phyloP scores from a whole-genome alignment of 1,140 invertebrate species.

The Choristoneura fumiferana region DNA sequence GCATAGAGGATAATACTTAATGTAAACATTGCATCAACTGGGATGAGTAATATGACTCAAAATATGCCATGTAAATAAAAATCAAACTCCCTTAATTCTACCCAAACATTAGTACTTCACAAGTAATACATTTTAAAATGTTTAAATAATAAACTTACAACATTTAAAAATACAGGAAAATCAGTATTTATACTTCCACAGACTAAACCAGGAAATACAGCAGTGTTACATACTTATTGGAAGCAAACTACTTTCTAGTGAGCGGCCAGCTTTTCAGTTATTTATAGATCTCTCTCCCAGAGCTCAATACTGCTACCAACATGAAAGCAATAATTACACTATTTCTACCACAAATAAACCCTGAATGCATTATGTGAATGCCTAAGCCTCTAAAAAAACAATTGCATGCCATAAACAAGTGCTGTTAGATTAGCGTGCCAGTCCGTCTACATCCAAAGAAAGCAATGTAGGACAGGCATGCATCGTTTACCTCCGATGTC shows the following conservation, averaged over 20 bases:
- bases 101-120: too few species aligned
- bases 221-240: not conserved
- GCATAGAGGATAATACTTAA: too few species aligned
- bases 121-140: too few species aligned
- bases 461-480: conserved; percentile 58
- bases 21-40: too few species aligned
- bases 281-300: conserved; percentile 13
- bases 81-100: too few species aligned
- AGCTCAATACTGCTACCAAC: not conserved
- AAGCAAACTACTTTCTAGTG: conserved; percentile 14
- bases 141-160: too few species aligned
- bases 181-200: too few species aligned
- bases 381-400: conserved; percentile 14
- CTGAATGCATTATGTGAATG: conserved; percentile 2
- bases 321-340: not conserved
- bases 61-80: too few species aligned
- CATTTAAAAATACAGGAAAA: too few species aligned
- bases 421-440: conserved; percentile 51
- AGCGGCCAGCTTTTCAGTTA: conserved; percentile 12
- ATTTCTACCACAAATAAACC: conserved; percentile 8
- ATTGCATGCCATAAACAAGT: conserved; percentile 31
- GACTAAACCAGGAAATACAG: too few species aligned
- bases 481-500: conserved; percentile 70
- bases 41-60: too few species aligned
- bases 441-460: conserved; percentile 41